A percentile compares a stretch with the other conserved stretches of the same genome.
Evolutionary conservation across 2,797 vertebrate species (phyloP).

Genomic region (Cuculus canorus): DNA sequence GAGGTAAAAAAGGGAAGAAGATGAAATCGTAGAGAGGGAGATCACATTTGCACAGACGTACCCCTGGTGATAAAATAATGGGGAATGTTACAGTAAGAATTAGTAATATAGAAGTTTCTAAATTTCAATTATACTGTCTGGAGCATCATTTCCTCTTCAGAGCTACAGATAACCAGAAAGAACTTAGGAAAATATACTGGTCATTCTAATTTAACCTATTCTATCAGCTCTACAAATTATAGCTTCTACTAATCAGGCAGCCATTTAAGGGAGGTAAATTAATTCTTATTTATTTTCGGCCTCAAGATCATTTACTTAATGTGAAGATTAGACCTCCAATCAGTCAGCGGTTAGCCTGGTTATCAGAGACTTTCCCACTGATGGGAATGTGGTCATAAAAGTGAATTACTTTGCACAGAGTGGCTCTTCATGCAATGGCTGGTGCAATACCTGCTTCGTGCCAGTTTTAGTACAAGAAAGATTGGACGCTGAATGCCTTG

Average conservation of each 20-base stretch:
- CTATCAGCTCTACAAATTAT: not conserved
- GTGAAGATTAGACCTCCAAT: not conserved
- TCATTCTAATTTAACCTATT: not conserved
- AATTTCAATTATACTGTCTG: not conserved
- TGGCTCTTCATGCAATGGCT: not conserved
- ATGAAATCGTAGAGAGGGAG: not conserved
- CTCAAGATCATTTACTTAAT: not conserved
- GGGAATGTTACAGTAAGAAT: not conserved
- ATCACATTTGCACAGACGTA: not conserved
- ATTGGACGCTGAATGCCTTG: not conserved
- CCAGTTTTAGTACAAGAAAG: not conserved
- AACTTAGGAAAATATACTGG: not conserved
- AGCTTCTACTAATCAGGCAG: not conserved
- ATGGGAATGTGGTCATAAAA: not conserved
- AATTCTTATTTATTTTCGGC: not conserved
- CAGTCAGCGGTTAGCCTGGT: not conserved
- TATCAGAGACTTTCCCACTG: not conserved
- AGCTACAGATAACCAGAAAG: not conserved
- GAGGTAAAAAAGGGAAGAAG: not conserved
- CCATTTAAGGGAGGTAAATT: not conserved
- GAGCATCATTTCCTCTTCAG: not conserved
- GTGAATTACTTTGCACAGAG: not conserved
- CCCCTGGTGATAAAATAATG: not conserved
- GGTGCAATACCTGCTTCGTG: not conserved
- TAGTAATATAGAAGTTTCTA: not conserved